Conservation (phyloP, 2,888 invertebrate species). For the Acronicta alni region DNA sequence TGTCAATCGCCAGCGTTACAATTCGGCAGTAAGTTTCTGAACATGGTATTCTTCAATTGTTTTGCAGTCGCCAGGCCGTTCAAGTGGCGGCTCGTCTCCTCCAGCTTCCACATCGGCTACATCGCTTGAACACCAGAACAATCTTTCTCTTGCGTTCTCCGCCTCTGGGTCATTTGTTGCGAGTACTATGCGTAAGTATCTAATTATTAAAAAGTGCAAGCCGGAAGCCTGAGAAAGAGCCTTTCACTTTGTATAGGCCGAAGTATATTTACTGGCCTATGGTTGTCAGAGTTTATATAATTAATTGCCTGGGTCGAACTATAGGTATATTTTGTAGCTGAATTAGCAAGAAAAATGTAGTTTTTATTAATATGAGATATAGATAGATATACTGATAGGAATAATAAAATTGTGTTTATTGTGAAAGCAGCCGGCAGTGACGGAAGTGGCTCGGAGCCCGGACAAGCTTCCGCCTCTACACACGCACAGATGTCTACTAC, state of each 20-base stretch:
- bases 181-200: slow-evolving; percentile 74
- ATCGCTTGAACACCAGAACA: slow-evolving; percentile 84
- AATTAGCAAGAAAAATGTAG: no score
- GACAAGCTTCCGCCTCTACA: slow-evolving; percentile 71
- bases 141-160: slow-evolving; percentile 83
- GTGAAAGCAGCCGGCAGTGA: slow-evolving; percentile 62
- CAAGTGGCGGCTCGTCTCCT: slow-evolving; percentile 80
- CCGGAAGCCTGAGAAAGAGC: no score
- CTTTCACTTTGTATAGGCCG: no score
- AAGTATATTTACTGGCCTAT: no score
- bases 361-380: background rate
- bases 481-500: slow-evolving; percentile 74
- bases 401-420: background rate
- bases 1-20: no score
- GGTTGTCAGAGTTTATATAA: no score
- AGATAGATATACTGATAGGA: no score
- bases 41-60: no score
- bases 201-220: no score
- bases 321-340: no score
- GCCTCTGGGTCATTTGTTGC: slow-evolving; percentile 84
- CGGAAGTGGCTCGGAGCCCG: slow-evolving; percentile 67
- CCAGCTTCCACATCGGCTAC: slow-evolving; percentile 86
- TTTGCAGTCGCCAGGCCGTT: slow-evolving; percentile 82
- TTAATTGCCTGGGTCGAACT: no score
- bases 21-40: no score